Percentiles rank a stretch among this genome's conserved stretches.
These are phyloP conservation scores for Anas acuta DNA, from an alignment of 2,797 vertebrate species.

Conservation along the genomic window DNA sequence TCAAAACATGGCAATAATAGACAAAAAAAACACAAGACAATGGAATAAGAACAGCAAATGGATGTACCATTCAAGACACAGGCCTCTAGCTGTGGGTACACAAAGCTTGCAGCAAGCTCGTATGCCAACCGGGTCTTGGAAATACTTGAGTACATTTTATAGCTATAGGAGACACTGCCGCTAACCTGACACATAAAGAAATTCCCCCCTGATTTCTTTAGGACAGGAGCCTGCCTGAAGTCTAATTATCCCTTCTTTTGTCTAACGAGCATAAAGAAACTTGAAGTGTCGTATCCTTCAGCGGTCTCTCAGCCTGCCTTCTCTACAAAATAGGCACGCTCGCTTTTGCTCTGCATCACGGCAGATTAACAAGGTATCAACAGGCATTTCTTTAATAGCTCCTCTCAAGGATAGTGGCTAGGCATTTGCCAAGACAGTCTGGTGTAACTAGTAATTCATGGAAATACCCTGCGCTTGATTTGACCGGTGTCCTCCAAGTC, in stretches of 20 bases:
- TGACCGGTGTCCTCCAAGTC: not conserved
- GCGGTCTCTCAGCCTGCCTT: rapidly evolving
- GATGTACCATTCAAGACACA: not conserved
- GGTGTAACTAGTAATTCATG: not conserved
- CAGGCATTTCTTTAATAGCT: not conserved
- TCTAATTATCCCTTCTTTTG: not conserved
- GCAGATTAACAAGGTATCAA: not conserved
- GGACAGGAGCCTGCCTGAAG: not conserved
- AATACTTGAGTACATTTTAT: not conserved
- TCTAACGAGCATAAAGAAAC: not conserved
- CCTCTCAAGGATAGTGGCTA: not conserved
- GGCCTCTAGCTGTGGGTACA: not conserved
- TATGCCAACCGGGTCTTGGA: not conserved
- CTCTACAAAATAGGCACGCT: rapidly evolving
- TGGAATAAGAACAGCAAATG: not conserved
- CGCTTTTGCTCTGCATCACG: not conserved
- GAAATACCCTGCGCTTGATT: not conserved
- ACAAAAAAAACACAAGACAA: not conserved
- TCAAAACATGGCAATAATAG: not conserved
- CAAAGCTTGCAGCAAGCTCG: not conserved
- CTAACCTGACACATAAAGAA: not conserved
- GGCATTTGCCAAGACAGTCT: not conserved
- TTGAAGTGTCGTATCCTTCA: not conserved
- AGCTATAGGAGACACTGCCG: not conserved
- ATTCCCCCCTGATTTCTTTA: not conserved